Percentiles rank a stretch among this genome's conserved stretches.
These are phyloP conservation scores for Mobula birostris DNA, from an alignment of 2,113 vertebrate species.

Conservation along the genomic window DNA sequence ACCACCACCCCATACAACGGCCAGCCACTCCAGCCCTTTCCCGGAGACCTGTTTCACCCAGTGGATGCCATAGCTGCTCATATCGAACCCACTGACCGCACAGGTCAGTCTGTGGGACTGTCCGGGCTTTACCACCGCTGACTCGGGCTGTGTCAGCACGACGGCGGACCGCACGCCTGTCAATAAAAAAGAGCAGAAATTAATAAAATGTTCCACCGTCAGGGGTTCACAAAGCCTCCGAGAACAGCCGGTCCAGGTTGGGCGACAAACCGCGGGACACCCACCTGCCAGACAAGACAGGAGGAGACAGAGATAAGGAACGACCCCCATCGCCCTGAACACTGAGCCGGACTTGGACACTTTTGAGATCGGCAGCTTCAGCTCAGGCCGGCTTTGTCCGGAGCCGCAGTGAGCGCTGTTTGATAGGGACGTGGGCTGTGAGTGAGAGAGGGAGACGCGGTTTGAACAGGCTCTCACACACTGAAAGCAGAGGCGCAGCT, in stretches of 20 bases:
- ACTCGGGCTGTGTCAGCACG: too few relatives aligned
- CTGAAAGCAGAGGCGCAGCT: not conserved
- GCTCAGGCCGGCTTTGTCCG: not conserved
- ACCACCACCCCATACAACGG: too few relatives aligned
- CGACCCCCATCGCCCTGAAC: not conserved
- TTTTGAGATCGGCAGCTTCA: not conserved
- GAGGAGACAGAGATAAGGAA: not conserved
- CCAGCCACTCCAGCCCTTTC: too few relatives aligned
- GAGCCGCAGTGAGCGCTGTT: not conserved
- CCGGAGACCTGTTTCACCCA: too few relatives aligned
- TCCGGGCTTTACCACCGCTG: too few relatives aligned
- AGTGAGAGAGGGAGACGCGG: too few relatives aligned
- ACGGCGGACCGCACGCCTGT: too few relatives aligned
- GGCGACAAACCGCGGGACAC: not conserved
- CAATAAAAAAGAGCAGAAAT: constrained; percentile 8
- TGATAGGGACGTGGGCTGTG: not conserved
- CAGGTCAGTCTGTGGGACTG: too few relatives aligned
- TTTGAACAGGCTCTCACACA: not conserved
- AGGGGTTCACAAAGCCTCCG: not conserved
- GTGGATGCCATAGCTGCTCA: too few relatives aligned
- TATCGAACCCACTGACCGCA: too few relatives aligned
- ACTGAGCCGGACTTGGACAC: not conserved
- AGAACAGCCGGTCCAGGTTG: not conserved
- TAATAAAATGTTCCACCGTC: not conserved
- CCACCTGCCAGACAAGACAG: not conserved